Conservation (phyloP, 2,888 invertebrate species). For the Drosophila neutralis region DNA sequence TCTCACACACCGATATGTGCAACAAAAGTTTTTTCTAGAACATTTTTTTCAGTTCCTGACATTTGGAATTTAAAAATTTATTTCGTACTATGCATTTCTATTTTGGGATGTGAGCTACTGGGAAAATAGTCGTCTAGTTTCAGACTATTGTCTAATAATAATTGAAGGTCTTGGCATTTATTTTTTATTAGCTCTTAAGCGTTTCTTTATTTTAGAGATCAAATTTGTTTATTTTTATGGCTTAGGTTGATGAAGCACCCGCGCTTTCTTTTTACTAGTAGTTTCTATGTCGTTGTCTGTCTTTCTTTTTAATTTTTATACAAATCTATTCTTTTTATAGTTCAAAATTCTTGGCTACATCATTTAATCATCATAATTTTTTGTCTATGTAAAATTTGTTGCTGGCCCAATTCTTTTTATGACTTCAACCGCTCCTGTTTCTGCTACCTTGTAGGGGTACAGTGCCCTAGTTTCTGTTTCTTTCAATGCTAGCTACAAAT, state of each 20-base stretch:
- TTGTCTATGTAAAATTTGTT: neutral
- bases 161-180: slow-evolving; percentile 3
- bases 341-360: neutral
- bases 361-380: neutral
- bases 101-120: slow-evolving; percentile 32
- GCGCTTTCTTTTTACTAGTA: neutral
- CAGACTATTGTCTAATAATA: slow-evolving; percentile 4
- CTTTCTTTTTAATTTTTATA: neutral
- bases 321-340: neutral
- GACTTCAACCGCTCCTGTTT: slow-evolving; percentile 27
- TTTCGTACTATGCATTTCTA: slow-evolving; percentile 15
- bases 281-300: neutral
- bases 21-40: slow-evolving; percentile 22
- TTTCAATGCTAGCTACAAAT: neutral
- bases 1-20: slow-evolving; percentile 32
- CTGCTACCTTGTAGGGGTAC: neutral
- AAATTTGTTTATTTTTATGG: neutral
- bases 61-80: slow-evolving; percentile 11
- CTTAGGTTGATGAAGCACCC: neutral
- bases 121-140: slow-evolving; percentile 1
- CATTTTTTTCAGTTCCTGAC: slow-evolving; percentile 35
- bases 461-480: slow-evolving; percentile 19
- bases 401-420: neutral
- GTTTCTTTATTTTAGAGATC: neutral
- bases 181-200: neutral